Conservation (phyloP, 2,113 vertebrate genomes). For the Conger conger region DNA sequence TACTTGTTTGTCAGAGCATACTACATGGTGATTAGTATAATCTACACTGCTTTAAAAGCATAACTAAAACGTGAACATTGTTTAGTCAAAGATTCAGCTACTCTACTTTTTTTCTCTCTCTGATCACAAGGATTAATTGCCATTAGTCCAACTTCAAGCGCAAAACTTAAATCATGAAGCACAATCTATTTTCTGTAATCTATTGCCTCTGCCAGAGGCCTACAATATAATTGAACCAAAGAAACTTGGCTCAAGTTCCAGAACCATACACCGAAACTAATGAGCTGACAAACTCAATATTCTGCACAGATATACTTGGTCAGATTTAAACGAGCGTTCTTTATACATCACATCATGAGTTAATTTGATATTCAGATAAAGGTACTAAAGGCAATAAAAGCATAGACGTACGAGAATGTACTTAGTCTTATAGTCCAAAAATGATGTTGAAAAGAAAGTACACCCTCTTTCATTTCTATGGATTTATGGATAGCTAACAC, state of each 20-base stretch:
- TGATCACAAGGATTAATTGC: conserved; percentile 1
- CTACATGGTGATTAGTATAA: not conserved
- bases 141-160: not conserved
- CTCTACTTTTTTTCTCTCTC: not conserved
- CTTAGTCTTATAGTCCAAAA: too few relatives aligned
- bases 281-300: not conserved
- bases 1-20: not conserved
- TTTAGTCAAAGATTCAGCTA: not conserved
- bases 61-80: not conserved
- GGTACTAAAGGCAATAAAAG: not conserved
- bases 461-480: too few relatives aligned
- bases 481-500: too few relatives aligned
- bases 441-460: too few relatives aligned
- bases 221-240: not conserved
- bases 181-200: not conserved
- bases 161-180: not conserved
- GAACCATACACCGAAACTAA: not conserved
- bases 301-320: not conserved
- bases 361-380: not conserved
- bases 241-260: not conserved
- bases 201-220: not conserved
- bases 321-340: not conserved
- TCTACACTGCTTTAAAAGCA: not conserved
- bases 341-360: not conserved
- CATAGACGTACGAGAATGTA: not conserved